phyloP scores from a whole-genome alignment of 2,888 invertebrate genomes.

The Portevinia maculata region DNA sequence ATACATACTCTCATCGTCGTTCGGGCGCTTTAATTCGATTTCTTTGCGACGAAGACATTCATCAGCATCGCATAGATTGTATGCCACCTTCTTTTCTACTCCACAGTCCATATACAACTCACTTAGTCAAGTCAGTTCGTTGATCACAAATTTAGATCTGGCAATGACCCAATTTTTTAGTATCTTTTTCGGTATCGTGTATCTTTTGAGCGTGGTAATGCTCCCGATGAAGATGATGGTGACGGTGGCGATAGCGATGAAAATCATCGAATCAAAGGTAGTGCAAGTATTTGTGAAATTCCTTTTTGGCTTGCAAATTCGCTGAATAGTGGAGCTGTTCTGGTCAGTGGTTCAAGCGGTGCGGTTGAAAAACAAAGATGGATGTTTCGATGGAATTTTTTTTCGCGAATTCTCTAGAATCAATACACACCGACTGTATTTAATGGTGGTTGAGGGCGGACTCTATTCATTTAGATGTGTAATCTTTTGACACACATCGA shows the following conservation, averaged over 20 bases:
- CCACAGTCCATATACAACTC: background rate
- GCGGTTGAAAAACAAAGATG: slow-evolving; percentile 52
- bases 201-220: slow-evolving; percentile 35
- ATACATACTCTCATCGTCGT: slow-evolving; percentile 30
- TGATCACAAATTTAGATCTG: slow-evolving; percentile 70
- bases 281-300: slow-evolving; percentile 65
- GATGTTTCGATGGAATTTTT: slow-evolving; percentile 56
- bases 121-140: background rate
- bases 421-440: slow-evolving; percentile 38
- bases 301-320: slow-evolving; percentile 65
- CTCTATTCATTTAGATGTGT: background rate
- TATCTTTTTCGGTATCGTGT: slow-evolving; percentile 67
- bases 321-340: slow-evolving; percentile 31
- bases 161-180: slow-evolving; percentile 71
- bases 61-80: slow-evolving; percentile 27
- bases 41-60: slow-evolving; percentile 57
- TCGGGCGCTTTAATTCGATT: slow-evolving; percentile 55
- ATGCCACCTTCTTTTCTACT: background rate
- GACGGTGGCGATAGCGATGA: slow-evolving; percentile 28
- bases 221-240: slow-evolving; percentile 26
- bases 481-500: slow-evolving; percentile 14
- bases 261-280: slow-evolving; percentile 53
- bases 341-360: slow-evolving; percentile 30
- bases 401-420: slow-evolving; percentile 60
- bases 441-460: slow-evolving; percentile 28